Evolutionary conservation across 2,113 vertebrate species (phyloP).

Genomic region (Bubo blakistoni): DNA sequence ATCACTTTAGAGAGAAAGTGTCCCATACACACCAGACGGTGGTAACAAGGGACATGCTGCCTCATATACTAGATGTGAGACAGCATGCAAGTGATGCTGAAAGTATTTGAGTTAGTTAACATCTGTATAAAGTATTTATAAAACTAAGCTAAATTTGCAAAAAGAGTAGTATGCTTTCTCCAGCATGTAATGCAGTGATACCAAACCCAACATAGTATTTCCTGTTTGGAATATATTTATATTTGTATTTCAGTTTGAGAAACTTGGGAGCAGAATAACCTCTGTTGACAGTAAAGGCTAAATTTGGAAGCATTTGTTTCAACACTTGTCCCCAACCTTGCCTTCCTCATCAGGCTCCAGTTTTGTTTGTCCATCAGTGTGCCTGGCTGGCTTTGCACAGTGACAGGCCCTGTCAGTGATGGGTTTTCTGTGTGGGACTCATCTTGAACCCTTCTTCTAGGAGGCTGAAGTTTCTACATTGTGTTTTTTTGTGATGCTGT

Average conservation of each 20-base stretch:
- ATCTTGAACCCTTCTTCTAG: background rate
- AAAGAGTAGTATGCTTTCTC: background rate
- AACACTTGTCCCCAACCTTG: background rate
- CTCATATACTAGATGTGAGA: background rate
- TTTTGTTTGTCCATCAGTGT: background rate
- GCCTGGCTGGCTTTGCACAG: background rate
- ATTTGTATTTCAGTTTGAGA: background rate
- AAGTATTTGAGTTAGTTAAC: background rate
- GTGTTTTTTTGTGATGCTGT: background rate
- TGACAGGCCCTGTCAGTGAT: background rate
- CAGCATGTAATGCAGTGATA: background rate
- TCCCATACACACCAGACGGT: background rate
- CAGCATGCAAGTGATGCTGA: background rate
- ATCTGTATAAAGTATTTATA: background rate
- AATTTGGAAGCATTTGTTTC: background rate
- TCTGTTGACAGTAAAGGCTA: background rate
- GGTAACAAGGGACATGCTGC: background rate
- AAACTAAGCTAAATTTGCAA: background rate
- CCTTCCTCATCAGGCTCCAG: background rate
- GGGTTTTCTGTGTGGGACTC: background rate
- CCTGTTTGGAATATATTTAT: background rate
- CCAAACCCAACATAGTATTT: background rate
- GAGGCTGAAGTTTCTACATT: background rate
- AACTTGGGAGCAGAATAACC: background rate
- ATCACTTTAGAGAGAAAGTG: background rate